Conservation (phyloP, 2,797 vertebrate species). For the Brachyrhaphis roseni region DNA sequence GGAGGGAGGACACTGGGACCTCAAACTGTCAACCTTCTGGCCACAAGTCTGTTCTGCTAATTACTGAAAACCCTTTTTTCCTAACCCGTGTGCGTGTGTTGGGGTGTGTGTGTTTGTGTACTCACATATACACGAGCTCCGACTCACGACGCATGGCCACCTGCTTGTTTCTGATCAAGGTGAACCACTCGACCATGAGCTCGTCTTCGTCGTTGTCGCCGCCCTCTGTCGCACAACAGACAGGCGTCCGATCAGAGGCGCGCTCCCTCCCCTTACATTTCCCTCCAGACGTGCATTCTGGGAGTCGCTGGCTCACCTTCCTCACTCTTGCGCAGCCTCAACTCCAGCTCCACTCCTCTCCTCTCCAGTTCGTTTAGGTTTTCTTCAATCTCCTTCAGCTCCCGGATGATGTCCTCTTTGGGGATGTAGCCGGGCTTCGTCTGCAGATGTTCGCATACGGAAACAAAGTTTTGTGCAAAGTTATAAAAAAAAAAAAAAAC, state of each 20-base stretch:
- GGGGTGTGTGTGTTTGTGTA: slow-evolving; percentile 16
- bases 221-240: slow-evolving; percentile 80
- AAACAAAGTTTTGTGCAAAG: background rate
- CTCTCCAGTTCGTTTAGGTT: slow-evolving; percentile 86
- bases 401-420: slow-evolving; percentile 83
- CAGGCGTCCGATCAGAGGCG: slow-evolving; percentile 33
- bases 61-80: slow-evolving; percentile 46
- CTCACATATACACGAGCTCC: slow-evolving; percentile 95
- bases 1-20: slow-evolving; percentile 65
- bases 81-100: slow-evolving; percentile 5
- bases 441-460: slow-evolving; percentile 46
- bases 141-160: slow-evolving; percentile 91
- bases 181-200: slow-evolving; percentile 96
- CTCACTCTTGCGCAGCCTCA: slow-evolving; percentile 84
- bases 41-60: slow-evolving; percentile 69
- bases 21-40: slow-evolving; percentile 77
- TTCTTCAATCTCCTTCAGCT: slow-evolving; percentile 85
- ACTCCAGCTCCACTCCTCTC: slow-evolving; percentile 89
- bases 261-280: background rate
- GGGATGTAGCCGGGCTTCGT: slow-evolving; percentile 82
- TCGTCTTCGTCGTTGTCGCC: slow-evolving; percentile 83
- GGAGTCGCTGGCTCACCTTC: slow-evolving; percentile 78
- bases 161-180: slow-evolving; percentile 93
- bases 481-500: background rate
- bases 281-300: background rate